Base-by-base conservation (phyloP, 2,888 invertebrate species). In the Erpobdella octoculata region DNA sequence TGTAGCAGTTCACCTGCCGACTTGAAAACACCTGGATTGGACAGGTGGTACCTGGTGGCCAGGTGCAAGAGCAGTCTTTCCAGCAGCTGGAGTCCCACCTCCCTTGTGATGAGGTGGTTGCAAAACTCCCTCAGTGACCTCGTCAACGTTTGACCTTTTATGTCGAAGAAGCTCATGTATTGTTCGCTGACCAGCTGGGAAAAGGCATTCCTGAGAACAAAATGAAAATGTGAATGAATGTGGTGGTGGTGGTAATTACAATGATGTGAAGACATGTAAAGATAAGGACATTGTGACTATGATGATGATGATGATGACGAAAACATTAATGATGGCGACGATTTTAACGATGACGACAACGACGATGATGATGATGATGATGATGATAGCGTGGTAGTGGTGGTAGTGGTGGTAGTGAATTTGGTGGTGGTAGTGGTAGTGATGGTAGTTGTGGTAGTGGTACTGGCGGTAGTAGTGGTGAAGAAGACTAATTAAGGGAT, bases 111-210 rank as follows among this genome's bases (percentile, higher is more conserved):
- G 53, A 53, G 53, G 53, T 53, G 53, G 15, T 6, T 25, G 53
- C 53, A 53, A 28, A 66, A 66, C 38, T 21, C n/a, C 38, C 66
- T 37, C 31, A 66, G 12, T 2, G 41, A 21, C 12, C 37, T 6
- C 31, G 38, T 41, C 66, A 66, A 35, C 12, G 66, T 25, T 21
- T 2, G 21, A 4, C 66, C 66, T 18, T n/a, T 28, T 8, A 37
- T 41, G 66, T 66, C 66, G 31, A 66, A 66, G 66, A 66, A 66
- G 38, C n/a, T 25, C 15, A 66, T 37, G 46, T 38, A 66, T 41
- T 66, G 37, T 3, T 66, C 66, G 28, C 66, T 8, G 9, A 66
- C 66, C 36, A 66, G 25, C 38, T 38, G 35, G 0, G 66, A 66
- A 25, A 66, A 66, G 21, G 38, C 46, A 41, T 66, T 66, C 31